Base-by-base conservation (phyloP, 2,797 vertebrate species). In the Erithacus rubecula region DNA sequence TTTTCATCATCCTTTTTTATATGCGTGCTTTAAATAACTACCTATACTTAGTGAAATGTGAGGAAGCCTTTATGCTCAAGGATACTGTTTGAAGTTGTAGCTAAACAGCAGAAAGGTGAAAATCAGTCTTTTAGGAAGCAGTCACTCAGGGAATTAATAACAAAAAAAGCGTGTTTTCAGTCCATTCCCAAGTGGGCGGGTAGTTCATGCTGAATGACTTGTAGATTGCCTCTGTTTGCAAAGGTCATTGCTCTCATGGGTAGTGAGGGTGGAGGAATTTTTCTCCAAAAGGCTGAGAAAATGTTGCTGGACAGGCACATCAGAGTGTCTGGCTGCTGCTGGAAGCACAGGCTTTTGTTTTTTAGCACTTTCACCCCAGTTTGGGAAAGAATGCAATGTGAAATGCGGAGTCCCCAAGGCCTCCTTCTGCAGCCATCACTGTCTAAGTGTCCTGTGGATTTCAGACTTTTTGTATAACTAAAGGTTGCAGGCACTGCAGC, bases 321-420 rank as follows among this genome's bases (percentile, higher is more conserved):
- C 47, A 67, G 46, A 41, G 18, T 12, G 22, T 41, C 37, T 2
- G 79, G 60, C 83, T 64, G 71, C 53, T 1, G 4, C 34, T 82
- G 89, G 59, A 72, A 56, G 21, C 3, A 0, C 36, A 80, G 75
- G 15, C 68, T 91, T 75, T 20, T 65, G 3, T 83, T 72, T 75
- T 72, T 43, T 41, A 83, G 51, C 47, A 36, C 63, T 92, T 91
- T 90, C 30, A 59, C 55, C 65, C 37, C 24, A 18, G 0, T 87
- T 92, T 75, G 76, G 59, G 84, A 76, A 96, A 90, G 89, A 96
- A 81, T 69, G 58, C 69, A 72, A 72, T 78, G 56, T 52, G 76
- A 89, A 91, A 79, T 76, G 15, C 3, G 0, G 13, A 64, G 47
- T 91, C 92, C 67, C 63, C 6, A 44, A 44, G 62, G 87, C 64